Base-by-base conservation (phyloP, 2,797 vertebrate genomes). In the Melanotaenia trifasciata region DNA sequence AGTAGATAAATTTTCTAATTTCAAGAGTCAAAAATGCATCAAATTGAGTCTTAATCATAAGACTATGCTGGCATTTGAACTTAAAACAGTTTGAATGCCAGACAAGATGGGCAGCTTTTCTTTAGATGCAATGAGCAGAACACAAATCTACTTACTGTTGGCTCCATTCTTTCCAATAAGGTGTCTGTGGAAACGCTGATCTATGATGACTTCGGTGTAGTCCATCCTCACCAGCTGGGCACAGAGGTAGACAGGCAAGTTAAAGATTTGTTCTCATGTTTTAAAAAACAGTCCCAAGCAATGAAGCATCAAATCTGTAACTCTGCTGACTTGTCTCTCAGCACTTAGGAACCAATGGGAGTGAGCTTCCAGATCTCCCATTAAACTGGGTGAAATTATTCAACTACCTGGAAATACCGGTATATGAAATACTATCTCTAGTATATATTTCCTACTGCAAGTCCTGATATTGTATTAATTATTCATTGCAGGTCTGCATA, bases 151-250 rank as follows among this genome's bases (percentile, higher is more conserved):
- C 95, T 95, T 86, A 96, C 95, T 95, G 88, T 95, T 95, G 18
- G 87, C 84, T 16, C 95, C 94, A 3, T 95, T 96, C 79, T 96
- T 96, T 40, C 94, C 94, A 20, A 94, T 96, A 33, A 96, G 93
- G 80, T 95, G 95, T 67, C 94, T 93, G 74, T 96, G 93, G 87
- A 96, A 95, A 45, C 95, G 94, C 79, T 93, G 95, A 60, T 96
- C 94, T 35, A 96, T 93, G 73, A 90, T 94, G 75, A 96, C 92
- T 71, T 96, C 95, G 0, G 94, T 93, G 90, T 94, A 95, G 89
- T 96, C 94, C 95, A 96, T 96, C 85, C 92, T 93, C 51, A 91
- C 91, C 79, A 96, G 91, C 95, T 96, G 78, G 24, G 79, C 35
- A 74, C 64, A 71, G 2, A 69, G 20, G 10, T 20, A 18, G 36